Evolutionary conservation across 2,888 invertebrate species (phyloP), one percentile per base, ranked within the genome.

Genomic region (Hanleya hanleyi): DNA sequence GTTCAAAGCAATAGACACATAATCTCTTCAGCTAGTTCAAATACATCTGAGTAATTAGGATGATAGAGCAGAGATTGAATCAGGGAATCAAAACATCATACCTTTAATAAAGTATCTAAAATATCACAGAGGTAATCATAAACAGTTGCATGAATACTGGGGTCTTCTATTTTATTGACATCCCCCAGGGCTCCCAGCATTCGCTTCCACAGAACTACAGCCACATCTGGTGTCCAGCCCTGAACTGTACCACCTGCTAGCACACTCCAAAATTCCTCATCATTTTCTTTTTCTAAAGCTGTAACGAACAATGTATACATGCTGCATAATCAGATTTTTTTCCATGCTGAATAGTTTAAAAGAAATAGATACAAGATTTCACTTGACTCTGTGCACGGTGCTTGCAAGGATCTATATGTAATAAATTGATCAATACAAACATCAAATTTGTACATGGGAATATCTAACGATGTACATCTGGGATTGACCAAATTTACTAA

Each of bases 181-280:
- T 98, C 96, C 0, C 97, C 97, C 51, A 98, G 93, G 73, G 96
- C 95, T 57, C 96, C 97, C 73, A 98, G 92, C 97, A 98, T 98
- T 83, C 98, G 93, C 79, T 95, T 93, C 98, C 98, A 98, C 88
- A 98, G 93, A 74, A 97, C 95, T 41, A 97, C 97, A 4, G 98
- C 97, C 69, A 97, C 97, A 91, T 97, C 98, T 4, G 98, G 97
- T 83, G 97, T 92, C 98, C 98, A 98, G 73, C 98, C 98, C 75
- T 82, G 81, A 29, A 86, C 75, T 0, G 77, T 77, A 5, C 89
- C 90, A n/a, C 89, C 89, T 5, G 87, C 85, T 75, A 89, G 75
- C 41, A 89, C 87, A 80, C 89, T 87, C 67, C 83, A 83, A 49
- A 82, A 78, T 68, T 87, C 88, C 64, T 84, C 81, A 41, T 80